Conservation (phyloP, 2,797 vertebrate species). For the Phoxinus dragarum region DNA sequence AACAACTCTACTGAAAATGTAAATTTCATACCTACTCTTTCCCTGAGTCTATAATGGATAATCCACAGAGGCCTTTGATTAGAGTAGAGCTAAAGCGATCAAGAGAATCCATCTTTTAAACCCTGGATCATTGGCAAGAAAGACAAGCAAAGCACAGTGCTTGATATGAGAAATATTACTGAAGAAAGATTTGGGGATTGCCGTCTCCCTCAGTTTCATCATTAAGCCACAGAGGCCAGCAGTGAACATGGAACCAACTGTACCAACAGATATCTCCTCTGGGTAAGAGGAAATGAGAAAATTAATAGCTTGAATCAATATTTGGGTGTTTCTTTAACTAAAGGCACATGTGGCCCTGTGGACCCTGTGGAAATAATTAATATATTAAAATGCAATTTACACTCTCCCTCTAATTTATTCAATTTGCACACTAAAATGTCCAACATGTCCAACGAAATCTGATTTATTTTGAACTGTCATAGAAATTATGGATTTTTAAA, state of each 20-base stretch:
- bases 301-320: constrained; percentile 38
- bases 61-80: constrained; percentile 37
- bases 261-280: constrained; percentile 10
- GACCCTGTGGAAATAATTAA: not conserved
- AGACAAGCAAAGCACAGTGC: constrained; percentile 59
- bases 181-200: constrained; percentile 64
- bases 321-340: constrained; percentile 24
- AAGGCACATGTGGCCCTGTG: not conserved
- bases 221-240: constrained; percentile 55
- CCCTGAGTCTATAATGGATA: constrained; percentile 11
- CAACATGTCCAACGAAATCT: not conserved
- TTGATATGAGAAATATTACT: constrained; percentile 64
- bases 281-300: constrained; percentile 35
- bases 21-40: constrained; percentile 3
- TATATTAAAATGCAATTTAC: constrained; percentile 1
- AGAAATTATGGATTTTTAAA: not conserved
- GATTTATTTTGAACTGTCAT: not conserved
- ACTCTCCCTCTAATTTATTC: not conserved
- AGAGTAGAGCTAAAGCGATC: constrained; percentile 42
- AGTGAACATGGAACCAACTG: constrained; percentile 36
- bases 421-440: not conserved
- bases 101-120: constrained; percentile 65
- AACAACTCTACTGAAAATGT: not conserved
- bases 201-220: constrained; percentile 63
- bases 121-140: constrained; percentile 54